Evolutionary conservation across 2,113 vertebrate species (phyloP).

Genomic region (Ctenodactylus gundi): DNA sequence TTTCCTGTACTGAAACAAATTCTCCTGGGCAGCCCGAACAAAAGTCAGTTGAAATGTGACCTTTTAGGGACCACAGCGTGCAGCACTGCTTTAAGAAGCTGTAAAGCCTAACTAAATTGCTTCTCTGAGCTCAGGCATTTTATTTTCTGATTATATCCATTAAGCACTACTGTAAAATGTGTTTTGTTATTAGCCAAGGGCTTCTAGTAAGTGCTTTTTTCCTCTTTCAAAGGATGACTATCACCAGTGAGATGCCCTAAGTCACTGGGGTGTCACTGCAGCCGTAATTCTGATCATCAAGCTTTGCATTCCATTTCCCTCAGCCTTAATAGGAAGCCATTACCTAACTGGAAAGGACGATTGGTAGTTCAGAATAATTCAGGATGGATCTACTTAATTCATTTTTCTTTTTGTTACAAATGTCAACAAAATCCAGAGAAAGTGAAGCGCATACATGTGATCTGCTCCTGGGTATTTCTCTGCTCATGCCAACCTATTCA

Average conservation of each 20-base stretch:
- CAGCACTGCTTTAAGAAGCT: background rate
- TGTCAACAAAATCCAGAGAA: conserved; percentile 39
- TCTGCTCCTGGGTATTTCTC: background rate
- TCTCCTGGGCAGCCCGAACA: too few species aligned
- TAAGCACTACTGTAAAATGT: conserved; percentile 10
- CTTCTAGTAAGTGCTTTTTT: conserved; percentile 13
- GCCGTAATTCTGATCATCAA: conserved; percentile 64
- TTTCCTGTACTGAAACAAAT: background rate
- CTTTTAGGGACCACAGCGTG: background rate
- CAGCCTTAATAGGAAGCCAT: conserved; percentile 65
- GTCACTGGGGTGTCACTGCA: conserved; percentile 18
- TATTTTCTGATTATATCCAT: conserved; percentile 23
- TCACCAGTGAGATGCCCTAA: background rate
- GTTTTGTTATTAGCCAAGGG: background rate
- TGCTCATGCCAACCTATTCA: background rate
- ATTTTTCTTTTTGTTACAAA: conserved; percentile 36
- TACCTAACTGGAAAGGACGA: conserved; percentile 24
- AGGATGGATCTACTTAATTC: conserved; percentile 25
- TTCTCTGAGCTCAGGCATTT: background rate
- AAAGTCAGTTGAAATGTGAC: background rate
- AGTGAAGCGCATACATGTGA: conserved; percentile 12
- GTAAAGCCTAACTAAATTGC: conserved; percentile 1
- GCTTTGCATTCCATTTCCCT: conserved; percentile 66
- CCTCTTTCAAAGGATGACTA: background rate
- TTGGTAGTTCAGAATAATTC: conserved; percentile 60